Evolutionary conservation across 2,113 vertebrate species (phyloP).

Genomic region (Orientallactaga bullata): DNA sequence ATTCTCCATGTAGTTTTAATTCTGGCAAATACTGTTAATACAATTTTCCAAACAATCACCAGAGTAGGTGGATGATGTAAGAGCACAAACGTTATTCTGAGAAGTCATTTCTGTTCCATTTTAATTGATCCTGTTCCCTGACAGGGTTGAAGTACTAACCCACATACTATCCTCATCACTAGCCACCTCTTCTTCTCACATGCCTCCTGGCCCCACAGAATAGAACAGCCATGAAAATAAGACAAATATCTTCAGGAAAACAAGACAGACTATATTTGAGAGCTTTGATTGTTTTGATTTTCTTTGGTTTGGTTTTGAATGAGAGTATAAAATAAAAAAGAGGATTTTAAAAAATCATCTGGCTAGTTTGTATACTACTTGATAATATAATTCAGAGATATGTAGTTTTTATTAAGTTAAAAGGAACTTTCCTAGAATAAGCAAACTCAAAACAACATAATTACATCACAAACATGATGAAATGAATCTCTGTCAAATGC

Average conservation of each 20-base stretch:
- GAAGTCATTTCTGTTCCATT: background rate
- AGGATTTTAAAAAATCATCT: background rate
- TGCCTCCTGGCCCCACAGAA: slow-evolving; percentile 9
- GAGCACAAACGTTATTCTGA: background rate
- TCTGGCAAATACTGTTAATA: background rate
- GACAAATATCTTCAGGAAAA: slow-evolving; percentile 36
- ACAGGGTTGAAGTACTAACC: background rate
- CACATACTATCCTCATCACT: background rate
- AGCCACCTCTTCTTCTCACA: background rate
- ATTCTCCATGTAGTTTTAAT: background rate
- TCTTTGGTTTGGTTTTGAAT: background rate
- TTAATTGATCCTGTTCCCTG: background rate
- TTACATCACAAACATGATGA: background rate
- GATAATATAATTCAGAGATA: background rate
- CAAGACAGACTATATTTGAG: background rate
- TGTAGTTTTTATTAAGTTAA: background rate
- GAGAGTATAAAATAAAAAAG: background rate
- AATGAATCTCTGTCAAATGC: background rate
- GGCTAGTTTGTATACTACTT: background rate
- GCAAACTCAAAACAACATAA: slow-evolving; percentile 38
- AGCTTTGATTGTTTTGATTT: background rate
- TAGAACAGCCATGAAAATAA: background rate
- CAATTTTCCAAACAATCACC: background rate
- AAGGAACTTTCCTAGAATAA: slow-evolving; percentile 25
- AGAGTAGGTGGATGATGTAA: background rate